Evolutionary conservation across 2,888 invertebrate species (phyloP).

Genomic region (Acheta domesticus): DNA sequence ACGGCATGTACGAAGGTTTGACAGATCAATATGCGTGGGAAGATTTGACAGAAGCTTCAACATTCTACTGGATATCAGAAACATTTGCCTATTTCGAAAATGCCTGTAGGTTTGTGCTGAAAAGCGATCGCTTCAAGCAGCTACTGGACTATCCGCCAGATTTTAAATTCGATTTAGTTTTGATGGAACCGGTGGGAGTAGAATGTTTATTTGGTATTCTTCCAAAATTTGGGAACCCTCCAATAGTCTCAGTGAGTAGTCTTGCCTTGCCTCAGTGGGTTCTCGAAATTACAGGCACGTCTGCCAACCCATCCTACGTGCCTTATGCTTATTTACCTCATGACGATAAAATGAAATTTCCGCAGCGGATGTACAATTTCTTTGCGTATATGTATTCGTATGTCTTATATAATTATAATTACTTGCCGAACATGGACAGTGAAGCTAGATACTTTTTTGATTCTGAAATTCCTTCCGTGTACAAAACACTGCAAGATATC

Average conservation of each 20-base stretch:
- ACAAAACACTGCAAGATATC: background rate
- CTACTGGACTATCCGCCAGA: background rate
- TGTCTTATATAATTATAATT: background rate
- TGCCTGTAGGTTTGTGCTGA: background rate
- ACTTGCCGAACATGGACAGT: background rate
- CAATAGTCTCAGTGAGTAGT: background rate
- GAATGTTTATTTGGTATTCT: background rate
- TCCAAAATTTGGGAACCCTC: background rate
- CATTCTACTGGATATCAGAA: background rate
- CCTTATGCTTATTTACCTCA: background rate
- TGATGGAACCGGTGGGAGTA: background rate
- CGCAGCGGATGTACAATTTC: background rate
- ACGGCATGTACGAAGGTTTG: background rate
- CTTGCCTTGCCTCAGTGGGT: background rate
- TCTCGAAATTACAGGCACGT: background rate
- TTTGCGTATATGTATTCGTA: background rate
- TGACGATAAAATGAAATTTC: background rate
- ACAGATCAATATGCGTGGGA: background rate
- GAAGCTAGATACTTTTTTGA: background rate
- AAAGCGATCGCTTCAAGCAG: background rate
- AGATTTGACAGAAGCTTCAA: background rate
- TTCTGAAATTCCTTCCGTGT: background rate
- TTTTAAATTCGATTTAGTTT: background rate
- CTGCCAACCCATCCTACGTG: background rate
- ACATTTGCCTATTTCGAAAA: background rate